Evolutionary conservation across 2,797 vertebrate genomes (phyloP), one percentile per base, ranked within the genome.

Genomic region (Anguilla marmorata): DNA sequence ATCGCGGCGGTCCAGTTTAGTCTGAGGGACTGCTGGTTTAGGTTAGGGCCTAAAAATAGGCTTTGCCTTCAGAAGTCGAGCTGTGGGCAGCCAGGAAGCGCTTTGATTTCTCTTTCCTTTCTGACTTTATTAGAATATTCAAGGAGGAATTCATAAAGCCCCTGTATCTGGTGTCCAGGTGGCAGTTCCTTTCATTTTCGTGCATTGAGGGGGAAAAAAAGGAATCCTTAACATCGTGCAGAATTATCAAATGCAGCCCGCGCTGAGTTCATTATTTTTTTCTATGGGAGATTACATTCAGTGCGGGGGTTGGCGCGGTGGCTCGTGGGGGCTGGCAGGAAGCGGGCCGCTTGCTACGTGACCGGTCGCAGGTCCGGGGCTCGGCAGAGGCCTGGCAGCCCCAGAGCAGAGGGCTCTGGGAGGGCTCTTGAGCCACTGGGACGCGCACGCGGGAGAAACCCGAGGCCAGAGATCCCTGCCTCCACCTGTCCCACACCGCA

Each of bases 81-180:
- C 95, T 95, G 96, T 93, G 93, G 94, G 94, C 95, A 92, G 94
- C 91, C 95, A 96, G 96, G 96, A 96, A 96, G 92, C 93, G 91
- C 95, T 96, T 96, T 96, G 94, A 95, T 96, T 95, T 93, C 92
- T 72, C 48, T 37, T 79, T 52, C 56, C 85, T 94, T 93, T 93
- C 93, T 90, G 54, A 91, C 93, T 94, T 95, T 94, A 95, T 95
- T 95, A 92, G 93, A 96, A 96, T 96, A 96, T 95, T 95, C 93
- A 94, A 94, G 52, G 24, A 19, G 27, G 54, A 63, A 56, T 88
- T 60, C n/a, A 58, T 94, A 94, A 95, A 95, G 94, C 94, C 91
- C 88, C 84, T 94, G 94, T 94, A 94, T 96, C 95, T 96, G 96
- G 95, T 89, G 91, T 95, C 96, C 96, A 96, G 96, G 96, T 96